Evolutionary conservation across 1,140 invertebrate species (phyloP).

Genomic region (Aradophagus sp.): DNA sequence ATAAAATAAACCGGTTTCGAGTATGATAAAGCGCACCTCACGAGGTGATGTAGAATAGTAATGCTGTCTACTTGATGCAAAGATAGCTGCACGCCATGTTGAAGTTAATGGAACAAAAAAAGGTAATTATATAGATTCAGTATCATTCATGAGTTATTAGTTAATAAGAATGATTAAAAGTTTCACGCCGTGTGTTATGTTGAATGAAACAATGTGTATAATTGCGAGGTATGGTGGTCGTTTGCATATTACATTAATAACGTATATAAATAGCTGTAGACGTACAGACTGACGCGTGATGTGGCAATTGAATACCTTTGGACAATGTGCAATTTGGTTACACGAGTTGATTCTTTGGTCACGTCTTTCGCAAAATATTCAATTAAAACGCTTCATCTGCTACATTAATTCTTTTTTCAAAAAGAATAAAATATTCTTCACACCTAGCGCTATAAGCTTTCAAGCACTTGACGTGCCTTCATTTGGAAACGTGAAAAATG

Average conservation of each 20-base stretch:
- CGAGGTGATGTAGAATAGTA: conserved; percentile 31
- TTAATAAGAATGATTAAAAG: conserved; percentile 29
- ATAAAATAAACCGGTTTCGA: conserved; percentile 37
- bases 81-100: conserved; percentile 21
- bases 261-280: conserved; percentile 42
- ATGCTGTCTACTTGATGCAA: conserved; percentile 16
- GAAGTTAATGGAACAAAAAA: conserved; percentile 37
- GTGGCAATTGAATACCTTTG: conserved; percentile 36
- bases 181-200: conserved; percentile 17
- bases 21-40: conserved; percentile 13
- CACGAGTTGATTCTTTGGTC: conserved; percentile 27
- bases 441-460: too few relatives aligned
- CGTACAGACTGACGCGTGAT: conserved; percentile 47
- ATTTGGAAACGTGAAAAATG: too few relatives aligned
- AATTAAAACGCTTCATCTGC: conserved; percentile 41
- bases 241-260: conserved; percentile 44
- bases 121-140: conserved; percentile 48
- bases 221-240: conserved; percentile 43
- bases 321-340: conserved; percentile 53
- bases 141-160: conserved; percentile 45
- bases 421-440: too few relatives aligned
- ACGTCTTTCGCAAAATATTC: conserved; percentile 48
- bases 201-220: conserved; percentile 50
- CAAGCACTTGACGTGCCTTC: too few relatives aligned
- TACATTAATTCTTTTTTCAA: too few relatives aligned